These are phyloP conservation scores for Lordiphosa mommai DNA, from an alignment of 1,140 invertebrate genomes.

Conservation along the genomic window DNA sequence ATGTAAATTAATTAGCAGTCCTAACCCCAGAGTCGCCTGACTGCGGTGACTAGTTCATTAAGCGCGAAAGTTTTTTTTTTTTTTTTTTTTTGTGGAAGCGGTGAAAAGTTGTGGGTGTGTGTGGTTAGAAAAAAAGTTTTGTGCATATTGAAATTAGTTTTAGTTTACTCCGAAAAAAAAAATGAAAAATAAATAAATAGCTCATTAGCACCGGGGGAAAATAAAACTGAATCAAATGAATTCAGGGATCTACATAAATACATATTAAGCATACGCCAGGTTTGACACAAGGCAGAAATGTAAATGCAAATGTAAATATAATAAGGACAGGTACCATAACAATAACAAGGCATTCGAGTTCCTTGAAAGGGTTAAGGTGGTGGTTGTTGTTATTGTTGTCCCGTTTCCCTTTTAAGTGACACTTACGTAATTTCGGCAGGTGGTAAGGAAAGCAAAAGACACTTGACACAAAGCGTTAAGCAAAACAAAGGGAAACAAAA, in stretches of 20 bases:
- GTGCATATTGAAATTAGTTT: constrained; percentile 50
- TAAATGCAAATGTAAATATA: constrained; percentile 47
- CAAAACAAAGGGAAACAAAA: constrained; percentile 41
- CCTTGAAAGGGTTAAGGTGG: constrained; percentile 52
- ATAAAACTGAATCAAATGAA: constrained; percentile 20
- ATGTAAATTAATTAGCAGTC: constrained; percentile 62
- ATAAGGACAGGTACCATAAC: constrained; percentile 23
- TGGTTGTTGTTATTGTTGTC: constrained; percentile 21
- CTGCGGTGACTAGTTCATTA: constrained; percentile 53
- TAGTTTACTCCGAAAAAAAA: constrained; percentile 13
- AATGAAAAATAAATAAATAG: constrained; percentile 14
- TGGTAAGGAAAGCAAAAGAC: constrained; percentile 41
- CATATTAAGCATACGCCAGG: constrained; percentile 6
- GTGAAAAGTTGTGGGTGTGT: constrained; percentile 27
- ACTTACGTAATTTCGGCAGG: constrained; percentile 69
- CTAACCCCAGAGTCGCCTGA: constrained; percentile 32
- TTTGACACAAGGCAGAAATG: constrained; percentile 21
- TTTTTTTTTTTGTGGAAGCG: constrained; percentile 5
- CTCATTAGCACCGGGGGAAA: constrained; percentile 45
- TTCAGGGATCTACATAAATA: constrained; percentile 20
- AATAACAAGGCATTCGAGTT: constrained; percentile 23
- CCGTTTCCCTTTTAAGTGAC: constrained; percentile 46
- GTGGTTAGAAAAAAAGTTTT: constrained; percentile 31
- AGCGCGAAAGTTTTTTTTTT: constrained; percentile 32
- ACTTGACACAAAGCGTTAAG: constrained; percentile 41